Base-by-base conservation (phyloP, 2,888 invertebrate genomes). In the Myopa tessellatipennis region DNA sequence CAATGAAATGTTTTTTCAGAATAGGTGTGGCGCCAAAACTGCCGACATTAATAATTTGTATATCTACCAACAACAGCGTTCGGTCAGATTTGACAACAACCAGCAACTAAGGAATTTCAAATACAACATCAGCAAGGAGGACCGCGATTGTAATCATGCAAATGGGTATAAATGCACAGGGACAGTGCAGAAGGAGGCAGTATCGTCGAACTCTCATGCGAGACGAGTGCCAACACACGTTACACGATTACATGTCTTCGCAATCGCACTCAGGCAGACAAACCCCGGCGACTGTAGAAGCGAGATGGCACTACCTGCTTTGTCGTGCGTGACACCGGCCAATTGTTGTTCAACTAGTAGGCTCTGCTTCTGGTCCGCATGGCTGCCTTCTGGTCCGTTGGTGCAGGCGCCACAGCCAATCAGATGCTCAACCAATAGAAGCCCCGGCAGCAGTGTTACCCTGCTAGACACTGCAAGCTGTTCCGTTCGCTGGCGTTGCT, bases 361-460 rank as follows among this genome's bases (percentile, higher is more conserved):
- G n/a, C 7, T n/a, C 67, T 16, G 45, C 67, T n/a, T 12, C n/a
- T 4, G 38, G 45, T 34, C 5, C 45, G 16, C 7, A 45, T 18
- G 12, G n/a, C 67, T n/a, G 7, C 1, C 67, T 4, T 38, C 38
- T 40, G 45, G n/a, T 18, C 38, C 4, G 10, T 16, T 14, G 14
- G 36, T 34, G 70, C 71, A n/a, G 50, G 26, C 1, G 1, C 1
- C 26, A n/a, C 60, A 38, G 60, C 60, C 58, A 38, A 60, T 60
- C 38, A 4, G 72, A n/a, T 2, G 18, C 14, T 16, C 18, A 14
- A 14, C 74, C 74, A 74, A 74, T 74, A 36, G 26, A 18, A 26
- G 36, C 2, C 26, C 52, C 63, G 52, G 12, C 63, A 45, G 63
- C 50, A 63, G 61, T 73, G 61, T 63, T 61, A 63, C 14, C 58